These are phyloP conservation scores for Gavia stellata DNA, from an alignment of 2,113 vertebrate species.

Conservation along the genomic window DNA sequence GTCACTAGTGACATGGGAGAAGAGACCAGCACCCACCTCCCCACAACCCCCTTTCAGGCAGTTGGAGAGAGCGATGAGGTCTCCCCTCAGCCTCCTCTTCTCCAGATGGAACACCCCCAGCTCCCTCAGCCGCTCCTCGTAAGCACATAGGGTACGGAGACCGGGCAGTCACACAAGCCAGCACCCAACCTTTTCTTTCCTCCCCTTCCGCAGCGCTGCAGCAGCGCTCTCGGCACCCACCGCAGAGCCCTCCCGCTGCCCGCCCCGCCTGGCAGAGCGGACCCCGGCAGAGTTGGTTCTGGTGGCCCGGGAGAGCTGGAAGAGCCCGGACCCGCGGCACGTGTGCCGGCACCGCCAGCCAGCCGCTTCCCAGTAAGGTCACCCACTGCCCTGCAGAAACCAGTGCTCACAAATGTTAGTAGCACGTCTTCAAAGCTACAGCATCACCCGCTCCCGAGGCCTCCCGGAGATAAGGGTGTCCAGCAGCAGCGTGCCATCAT, in stretches of 20 bases:
- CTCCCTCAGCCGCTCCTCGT: too few species aligned
- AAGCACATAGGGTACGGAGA: background rate
- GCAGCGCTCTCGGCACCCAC: background rate
- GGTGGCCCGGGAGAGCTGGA: background rate
- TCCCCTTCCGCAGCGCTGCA: rapidly evolving
- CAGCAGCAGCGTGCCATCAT: background rate
- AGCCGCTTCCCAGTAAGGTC: background rate
- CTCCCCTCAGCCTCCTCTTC: too few species aligned
- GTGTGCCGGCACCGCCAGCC: background rate
- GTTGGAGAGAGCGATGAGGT: too few species aligned
- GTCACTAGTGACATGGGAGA: too few species aligned
- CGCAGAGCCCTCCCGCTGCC: background rate
- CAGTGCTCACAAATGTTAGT: rapidly evolving
- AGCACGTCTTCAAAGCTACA: rapidly evolving
- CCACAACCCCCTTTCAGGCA: too few species aligned
- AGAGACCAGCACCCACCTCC: too few species aligned
- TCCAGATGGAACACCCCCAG: too few species aligned
- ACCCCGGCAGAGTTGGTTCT: too few species aligned
- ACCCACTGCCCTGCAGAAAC: rapidly evolving
- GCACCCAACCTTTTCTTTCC: background rate
- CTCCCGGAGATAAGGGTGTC: background rate
- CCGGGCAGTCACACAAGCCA: rapidly evolving
- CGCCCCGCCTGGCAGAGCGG: background rate
- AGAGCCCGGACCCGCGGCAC: background rate
- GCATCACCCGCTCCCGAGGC: rapidly evolving